phyloP scores from a whole-genome alignment of 2,113 vertebrate genomes.

The Peucedramus taeniatus region DNA sequence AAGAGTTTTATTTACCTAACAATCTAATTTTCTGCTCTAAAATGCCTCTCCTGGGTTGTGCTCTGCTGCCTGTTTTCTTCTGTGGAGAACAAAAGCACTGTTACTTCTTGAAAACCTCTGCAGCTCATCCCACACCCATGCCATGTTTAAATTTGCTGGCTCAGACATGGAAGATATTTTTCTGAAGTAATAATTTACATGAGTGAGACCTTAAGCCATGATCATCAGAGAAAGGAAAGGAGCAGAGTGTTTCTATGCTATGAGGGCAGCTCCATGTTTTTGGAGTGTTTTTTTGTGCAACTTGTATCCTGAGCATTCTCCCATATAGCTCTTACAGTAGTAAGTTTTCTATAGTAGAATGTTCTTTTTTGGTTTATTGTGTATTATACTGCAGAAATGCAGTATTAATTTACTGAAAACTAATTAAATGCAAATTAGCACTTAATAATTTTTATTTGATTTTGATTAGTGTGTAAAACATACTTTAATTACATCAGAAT shows the following conservation, averaged over 20 bases:
- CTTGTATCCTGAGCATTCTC: neutral
- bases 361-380: neutral
- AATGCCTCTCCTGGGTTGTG: neutral
- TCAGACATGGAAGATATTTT: neutral
- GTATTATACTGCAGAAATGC: neutral
- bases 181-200: neutral
- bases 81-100: neutral
- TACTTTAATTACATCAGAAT: slow-evolving; percentile 20
- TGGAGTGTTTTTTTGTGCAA: neutral
- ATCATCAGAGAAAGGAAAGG: neutral
- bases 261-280: neutral
- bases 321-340: neutral
- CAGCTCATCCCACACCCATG: neutral
- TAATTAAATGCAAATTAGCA: slow-evolving; percentile 11
- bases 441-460: slow-evolving; percentile 2
- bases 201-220: neutral
- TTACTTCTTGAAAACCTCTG: neutral
- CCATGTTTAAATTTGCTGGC: neutral
- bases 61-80: neutral
- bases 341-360: neutral
- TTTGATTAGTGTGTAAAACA: slow-evolving; percentile 4
- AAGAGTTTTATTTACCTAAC: neutral
- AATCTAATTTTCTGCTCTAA: neutral
- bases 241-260: neutral
- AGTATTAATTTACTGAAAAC: neutral